Evolutionary conservation across 2,797 vertebrate genomes (phyloP).

Genomic region (Macroramphosus scolopax): DNA sequence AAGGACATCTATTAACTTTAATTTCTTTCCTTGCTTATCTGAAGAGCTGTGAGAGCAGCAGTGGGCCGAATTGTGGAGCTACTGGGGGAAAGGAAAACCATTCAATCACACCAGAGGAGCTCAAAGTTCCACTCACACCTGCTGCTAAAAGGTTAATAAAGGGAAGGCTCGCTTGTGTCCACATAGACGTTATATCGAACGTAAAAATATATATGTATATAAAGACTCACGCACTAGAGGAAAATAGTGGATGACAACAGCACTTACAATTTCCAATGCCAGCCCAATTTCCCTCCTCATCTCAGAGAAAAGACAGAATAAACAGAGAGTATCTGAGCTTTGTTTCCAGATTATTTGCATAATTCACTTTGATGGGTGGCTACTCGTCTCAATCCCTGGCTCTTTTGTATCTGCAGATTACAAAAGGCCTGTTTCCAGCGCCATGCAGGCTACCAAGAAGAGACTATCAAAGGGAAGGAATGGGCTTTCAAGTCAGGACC

Average conservation of each 20-base stretch:
- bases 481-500: slow-evolving; percentile 84
- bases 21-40: slow-evolving; percentile 59
- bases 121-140: slow-evolving; percentile 39
- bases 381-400: slow-evolving; percentile 71
- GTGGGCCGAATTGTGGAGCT: slow-evolving; percentile 33
- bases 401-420: slow-evolving; percentile 76
- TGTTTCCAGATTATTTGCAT: slow-evolving; percentile 77
- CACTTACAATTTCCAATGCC: slow-evolving; percentile 59
- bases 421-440: slow-evolving; percentile 76
- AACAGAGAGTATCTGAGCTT: slow-evolving; percentile 72
- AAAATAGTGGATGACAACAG: slow-evolving; percentile 50
- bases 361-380: slow-evolving; percentile 80
- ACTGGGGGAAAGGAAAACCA: slow-evolving; percentile 23
- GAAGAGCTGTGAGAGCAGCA: slow-evolving; percentile 41
- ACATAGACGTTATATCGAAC: slow-evolving; percentile 11
- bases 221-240: slow-evolving; percentile 22
- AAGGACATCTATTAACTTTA: slow-evolving; percentile 74
- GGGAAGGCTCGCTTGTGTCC: slow-evolving; percentile 1
- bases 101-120: slow-evolving; percentile 10
- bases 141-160: slow-evolving; percentile 26
- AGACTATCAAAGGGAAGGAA: slow-evolving; percentile 83
- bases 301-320: slow-evolving; percentile 39
- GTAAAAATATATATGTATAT: slow-evolving; percentile 19
- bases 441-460: slow-evolving; percentile 74
- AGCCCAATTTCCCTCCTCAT: slow-evolving; percentile 48